phyloP scores from a whole-genome alignment of 1,140 invertebrate genomes.

The Penaeus indicus region DNA sequence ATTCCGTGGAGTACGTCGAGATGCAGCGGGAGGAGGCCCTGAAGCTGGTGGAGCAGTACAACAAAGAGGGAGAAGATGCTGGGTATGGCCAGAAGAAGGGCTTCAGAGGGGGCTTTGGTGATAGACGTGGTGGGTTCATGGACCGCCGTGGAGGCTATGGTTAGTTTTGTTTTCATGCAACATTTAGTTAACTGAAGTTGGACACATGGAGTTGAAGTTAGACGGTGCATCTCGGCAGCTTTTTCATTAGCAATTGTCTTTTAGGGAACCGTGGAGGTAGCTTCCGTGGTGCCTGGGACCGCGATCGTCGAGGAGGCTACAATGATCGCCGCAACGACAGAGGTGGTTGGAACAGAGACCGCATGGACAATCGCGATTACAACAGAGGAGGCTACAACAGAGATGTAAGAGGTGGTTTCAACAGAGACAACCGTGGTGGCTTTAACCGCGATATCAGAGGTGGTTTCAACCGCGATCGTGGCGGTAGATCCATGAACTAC shows the following conservation, averaged over 20 bases:
- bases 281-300: constrained; percentile 65
- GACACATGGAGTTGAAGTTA: background rate
- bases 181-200: background rate
- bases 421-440: constrained; percentile 53
- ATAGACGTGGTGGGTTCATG: constrained; percentile 49
- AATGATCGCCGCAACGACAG: constrained; percentile 46
- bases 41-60: constrained; percentile 82
- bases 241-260: background rate
- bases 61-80: constrained; percentile 81
- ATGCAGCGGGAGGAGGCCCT: constrained; percentile 79
- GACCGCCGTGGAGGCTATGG: constrained; percentile 63
- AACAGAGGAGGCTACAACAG: constrained; percentile 55
- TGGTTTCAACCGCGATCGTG: constrained; percentile 54
- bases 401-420: constrained; percentile 48
- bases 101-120: constrained; percentile 52
- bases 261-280: constrained; percentile 52
- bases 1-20: constrained; percentile 81
- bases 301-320: constrained; percentile 46
- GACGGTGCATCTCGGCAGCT: background rate
- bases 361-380: constrained; percentile 42
- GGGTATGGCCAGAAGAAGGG: constrained; percentile 71
- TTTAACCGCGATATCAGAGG: constrained; percentile 43
- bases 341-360: constrained; percentile 47
- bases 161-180: constrained; percentile 63
- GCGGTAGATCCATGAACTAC: constrained; percentile 39